These are phyloP conservation scores for Drosophila albomicans DNA, from an alignment of 1,140 invertebrate genomes.

Conservation along the genomic window DNA sequence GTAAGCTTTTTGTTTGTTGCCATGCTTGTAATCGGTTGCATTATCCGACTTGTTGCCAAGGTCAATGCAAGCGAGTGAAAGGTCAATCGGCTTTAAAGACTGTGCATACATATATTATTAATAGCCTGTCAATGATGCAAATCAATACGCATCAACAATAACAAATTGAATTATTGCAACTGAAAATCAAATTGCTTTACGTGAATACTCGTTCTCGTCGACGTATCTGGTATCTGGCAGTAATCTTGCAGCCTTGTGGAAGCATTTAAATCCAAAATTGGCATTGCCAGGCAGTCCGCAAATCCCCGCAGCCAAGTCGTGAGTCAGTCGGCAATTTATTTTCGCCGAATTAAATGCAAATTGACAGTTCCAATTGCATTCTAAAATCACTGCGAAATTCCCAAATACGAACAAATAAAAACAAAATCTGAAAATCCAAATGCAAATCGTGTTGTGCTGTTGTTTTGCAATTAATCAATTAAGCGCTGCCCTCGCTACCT, in stretches of 20 bases:
- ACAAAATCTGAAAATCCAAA: conserved; percentile 60
- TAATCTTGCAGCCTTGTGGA: conserved; percentile 63
- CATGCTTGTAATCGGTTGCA: conserved; percentile 41
- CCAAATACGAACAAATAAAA: conserved; percentile 6
- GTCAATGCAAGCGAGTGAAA: conserved; percentile 37
- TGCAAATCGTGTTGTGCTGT: conserved; percentile 78
- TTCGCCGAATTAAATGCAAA: conserved; percentile 82
- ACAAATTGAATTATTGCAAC: conserved; percentile 37
- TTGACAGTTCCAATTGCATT: conserved; percentile 82
- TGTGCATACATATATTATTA: conserved; percentile 31
- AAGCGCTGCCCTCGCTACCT: conserved; percentile 54
- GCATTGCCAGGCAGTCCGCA: conserved; percentile 27
- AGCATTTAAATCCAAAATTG: conserved; percentile 65
- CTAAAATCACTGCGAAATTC: conserved; percentile 43
- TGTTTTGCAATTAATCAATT: conserved; percentile 83
- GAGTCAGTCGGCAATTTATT: conserved; percentile 80
- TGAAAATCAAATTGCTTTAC: conserved; percentile 44
- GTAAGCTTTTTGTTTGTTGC: conserved; percentile 31
- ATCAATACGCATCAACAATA: conserved; percentile 40
- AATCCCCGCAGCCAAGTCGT: conserved; percentile 62
- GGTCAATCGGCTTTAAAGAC: conserved; percentile 36
- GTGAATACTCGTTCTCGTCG: conserved; percentile 2
- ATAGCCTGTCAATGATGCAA: conserved; percentile 65
- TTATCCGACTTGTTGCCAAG: conserved; percentile 58
- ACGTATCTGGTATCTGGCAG: conserved; percentile 43